These are phyloP conservation scores for Poeciliopsis gracilis DNA, from an alignment of 2,797 vertebrate genomes.

Conservation along the genomic window DNA sequence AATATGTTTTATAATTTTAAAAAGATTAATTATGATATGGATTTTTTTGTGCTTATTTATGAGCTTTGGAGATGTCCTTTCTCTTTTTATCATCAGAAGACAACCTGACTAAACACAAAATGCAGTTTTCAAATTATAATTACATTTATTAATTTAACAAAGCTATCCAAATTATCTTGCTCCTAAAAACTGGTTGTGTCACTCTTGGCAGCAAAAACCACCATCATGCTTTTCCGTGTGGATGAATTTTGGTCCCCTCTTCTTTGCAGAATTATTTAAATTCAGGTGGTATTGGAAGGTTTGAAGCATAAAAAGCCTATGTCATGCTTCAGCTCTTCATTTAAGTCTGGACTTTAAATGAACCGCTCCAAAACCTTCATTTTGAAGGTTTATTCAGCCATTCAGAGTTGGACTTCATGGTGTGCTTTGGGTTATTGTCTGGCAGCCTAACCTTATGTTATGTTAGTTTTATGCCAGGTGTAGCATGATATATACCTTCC, in stretches of 20 bases:
- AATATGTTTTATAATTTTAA: not conserved
- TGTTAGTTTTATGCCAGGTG: not conserved
- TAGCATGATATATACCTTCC: not conserved
- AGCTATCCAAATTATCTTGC: not conserved
- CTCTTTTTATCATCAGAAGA: not conserved
- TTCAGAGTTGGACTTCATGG: not conserved
- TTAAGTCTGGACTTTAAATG: not conserved
- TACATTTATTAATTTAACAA: not conserved
- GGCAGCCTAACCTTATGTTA: not conserved
- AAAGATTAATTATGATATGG: not conserved
- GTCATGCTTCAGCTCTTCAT: not conserved
- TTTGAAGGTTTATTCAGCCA: not conserved
- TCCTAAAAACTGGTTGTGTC: not conserved
- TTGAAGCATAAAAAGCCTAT: not conserved
- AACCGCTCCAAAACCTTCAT: not conserved
- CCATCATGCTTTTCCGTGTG: not conserved
- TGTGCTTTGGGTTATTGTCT: not conserved
- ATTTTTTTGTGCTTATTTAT: not conserved
- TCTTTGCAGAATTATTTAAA: constrained; percentile 1
- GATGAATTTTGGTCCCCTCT: not conserved
- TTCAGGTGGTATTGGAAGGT: not conserved
- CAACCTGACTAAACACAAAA: not conserved
- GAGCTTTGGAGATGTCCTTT: not conserved
- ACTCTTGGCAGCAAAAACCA: not conserved
- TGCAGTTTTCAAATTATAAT: not conserved